phyloP scores from a whole-genome alignment of 2,113 vertebrate genomes.

The Cryptomyrus ogoouensis region DNA sequence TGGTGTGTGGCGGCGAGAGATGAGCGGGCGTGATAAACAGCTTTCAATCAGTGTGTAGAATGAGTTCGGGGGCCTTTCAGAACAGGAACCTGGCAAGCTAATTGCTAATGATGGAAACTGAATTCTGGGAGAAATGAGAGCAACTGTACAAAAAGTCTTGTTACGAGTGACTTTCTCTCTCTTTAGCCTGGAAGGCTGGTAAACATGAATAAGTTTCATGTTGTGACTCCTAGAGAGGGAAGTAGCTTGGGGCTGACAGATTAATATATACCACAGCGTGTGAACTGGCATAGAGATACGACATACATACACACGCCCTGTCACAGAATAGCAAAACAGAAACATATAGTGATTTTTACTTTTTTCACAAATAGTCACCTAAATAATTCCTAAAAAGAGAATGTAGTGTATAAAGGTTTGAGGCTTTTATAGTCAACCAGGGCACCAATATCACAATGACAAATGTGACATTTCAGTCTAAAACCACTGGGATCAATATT shows the following conservation, averaged over 20 bases:
- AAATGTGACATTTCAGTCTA: neutral
- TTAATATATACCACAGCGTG: neutral
- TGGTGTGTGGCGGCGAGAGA: neutral
- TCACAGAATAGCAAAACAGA: neutral
- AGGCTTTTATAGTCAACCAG: neutral
- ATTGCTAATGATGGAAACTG: constrained; percentile 41
- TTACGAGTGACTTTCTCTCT: neutral
- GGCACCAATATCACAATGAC: neutral
- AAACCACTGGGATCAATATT: neutral
- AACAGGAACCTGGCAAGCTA: constrained; percentile 42
- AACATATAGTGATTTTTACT: neutral
- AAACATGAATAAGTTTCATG: neutral
- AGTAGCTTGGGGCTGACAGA: neutral
- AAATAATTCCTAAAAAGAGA: neutral
- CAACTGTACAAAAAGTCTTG: neutral
- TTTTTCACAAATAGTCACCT: neutral
- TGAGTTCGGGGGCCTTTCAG: constrained; percentile 47
- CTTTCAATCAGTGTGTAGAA: constrained; percentile 51
- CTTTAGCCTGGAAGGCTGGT: neutral
- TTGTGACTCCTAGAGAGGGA: neutral
- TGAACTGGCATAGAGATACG: neutral
- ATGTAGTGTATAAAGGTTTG: neutral
- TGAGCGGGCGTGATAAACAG: constrained; percentile 52
- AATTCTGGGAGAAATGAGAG: constrained; percentile 33
- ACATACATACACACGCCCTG: neutral